Base-by-base conservation (phyloP, 2,797 vertebrate species). In the Cynopterus sphinx region DNA sequence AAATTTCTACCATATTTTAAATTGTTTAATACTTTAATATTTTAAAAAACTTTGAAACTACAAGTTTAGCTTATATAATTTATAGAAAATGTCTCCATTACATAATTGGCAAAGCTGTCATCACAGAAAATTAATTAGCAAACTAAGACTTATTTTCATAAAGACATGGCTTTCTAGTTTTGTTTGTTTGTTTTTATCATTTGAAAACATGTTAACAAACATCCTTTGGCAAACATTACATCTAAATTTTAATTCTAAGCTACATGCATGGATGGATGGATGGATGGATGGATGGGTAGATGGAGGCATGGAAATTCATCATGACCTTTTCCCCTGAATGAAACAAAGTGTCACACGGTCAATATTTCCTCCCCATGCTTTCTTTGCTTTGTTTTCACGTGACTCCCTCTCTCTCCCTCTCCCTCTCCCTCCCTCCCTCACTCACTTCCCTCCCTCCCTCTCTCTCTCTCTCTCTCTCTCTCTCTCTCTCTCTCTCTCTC, bases 61-160 rank as follows among this genome's bases (percentile, higher is more conserved):
- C 26, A 81, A 92, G 61, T 49, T 97, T 82, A 61, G 43, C n/a
- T 90, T 33, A 63, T 39, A 77, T 1, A 63, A 61, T 75, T 94
- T 84, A 68, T 51, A 82, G 36, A 61, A 83, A 91, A 81, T 39
- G 11, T 67, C 22, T 3, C 26, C 26, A 10, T 46, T 36, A 79
- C 41, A 65, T 70, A 55, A 70, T 74, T 91, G 39, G 21, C 59
- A 82, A 94, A 93, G n/a, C 1, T 51, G 10, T 67, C 36, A n/a
- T 81, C 28, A 53, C 36, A 73, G 31, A 83, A 95, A 97, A 81
- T 87, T 59, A 41, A 94, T 51, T 46, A 85, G 41, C 81, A 96
- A 95, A 91, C 87, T 86, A 19, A 90, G 26, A 70, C n/a, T 96
- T 70, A 59, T 17, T 53, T 84, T 95, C 33, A 87, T 65, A 90